A percentile compares a stretch with the other conserved stretches of the same genome.
Evolutionary conservation across 2,113 vertebrate genomes (phyloP).

Genomic region (Zapus hudsonius): DNA sequence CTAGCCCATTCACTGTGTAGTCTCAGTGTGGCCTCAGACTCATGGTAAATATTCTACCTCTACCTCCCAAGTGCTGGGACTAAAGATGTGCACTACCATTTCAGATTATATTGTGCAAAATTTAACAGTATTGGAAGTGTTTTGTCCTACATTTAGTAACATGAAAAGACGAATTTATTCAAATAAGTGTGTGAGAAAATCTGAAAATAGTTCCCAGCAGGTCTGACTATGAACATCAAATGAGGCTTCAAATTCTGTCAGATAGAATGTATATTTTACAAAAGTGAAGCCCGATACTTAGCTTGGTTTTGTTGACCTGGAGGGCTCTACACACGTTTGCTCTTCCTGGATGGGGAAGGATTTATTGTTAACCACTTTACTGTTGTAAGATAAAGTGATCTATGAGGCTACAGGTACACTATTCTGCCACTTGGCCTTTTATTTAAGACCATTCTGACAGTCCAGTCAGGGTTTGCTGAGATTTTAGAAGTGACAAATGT

Average conservation of each 20-base stretch:
- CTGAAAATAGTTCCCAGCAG: background rate
- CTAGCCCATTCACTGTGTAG: no score
- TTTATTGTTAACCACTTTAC: conserved; percentile 35
- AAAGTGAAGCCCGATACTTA: background rate
- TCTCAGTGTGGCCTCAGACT: no score
- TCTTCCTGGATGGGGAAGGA: background rate
- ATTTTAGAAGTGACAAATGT: background rate
- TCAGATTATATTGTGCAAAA: background rate
- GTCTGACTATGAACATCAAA: background rate
- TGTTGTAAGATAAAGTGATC: conserved; percentile 33
- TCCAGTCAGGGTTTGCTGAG: background rate
- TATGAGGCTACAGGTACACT: background rate
- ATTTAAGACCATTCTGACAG: background rate
- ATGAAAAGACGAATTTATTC: background rate
- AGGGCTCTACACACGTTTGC: background rate
- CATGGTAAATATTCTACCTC: no score
- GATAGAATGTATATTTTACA: background rate
- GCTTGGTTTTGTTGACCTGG: background rate
- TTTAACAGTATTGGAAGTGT: background rate
- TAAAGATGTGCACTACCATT: no score
- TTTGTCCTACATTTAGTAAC: background rate
- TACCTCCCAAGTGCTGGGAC: no score
- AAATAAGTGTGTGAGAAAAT: background rate
- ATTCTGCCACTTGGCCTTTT: background rate
- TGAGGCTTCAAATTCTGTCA: background rate